These are phyloP conservation scores for Thecophora atra DNA, from an alignment of 2,888 invertebrate genomes.

Conservation along the genomic window DNA sequence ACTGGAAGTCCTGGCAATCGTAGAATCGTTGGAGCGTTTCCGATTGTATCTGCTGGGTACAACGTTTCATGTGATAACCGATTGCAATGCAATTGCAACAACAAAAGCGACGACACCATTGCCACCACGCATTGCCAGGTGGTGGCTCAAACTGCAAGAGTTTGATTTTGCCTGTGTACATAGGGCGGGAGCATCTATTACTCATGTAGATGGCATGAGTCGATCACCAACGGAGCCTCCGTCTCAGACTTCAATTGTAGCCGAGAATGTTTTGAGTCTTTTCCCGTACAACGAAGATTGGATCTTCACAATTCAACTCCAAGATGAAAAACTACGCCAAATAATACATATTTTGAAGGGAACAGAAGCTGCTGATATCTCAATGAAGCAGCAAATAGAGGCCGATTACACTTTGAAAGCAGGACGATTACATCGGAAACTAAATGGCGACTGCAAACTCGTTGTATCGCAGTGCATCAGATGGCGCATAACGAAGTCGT, in stretches of 20 bases:
- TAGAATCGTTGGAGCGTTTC: conserved; percentile 15
- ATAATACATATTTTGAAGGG: conserved; percentile 2
- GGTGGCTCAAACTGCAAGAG: too few relatives aligned
- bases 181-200: conserved; percentile 24
- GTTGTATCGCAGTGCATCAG: conserved; percentile 35
- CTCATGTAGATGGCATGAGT: conserved; percentile 36
- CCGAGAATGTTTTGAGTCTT: background rate
- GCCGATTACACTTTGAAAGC: conserved; percentile 27
- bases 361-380: background rate
- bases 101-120: conserved; percentile 1
- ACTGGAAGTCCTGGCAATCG: conserved; percentile 14
- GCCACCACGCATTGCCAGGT: too few relatives aligned
- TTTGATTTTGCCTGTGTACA: conserved; percentile 37
- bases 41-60: conserved; percentile 3
- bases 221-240: background rate
- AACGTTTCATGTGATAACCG: background rate
- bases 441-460: conserved; percentile 18
- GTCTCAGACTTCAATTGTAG: background rate
- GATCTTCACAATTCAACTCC: conserved; percentile 32
- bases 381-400: conserved; percentile 12
- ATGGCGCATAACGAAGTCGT: conserved; percentile 42
- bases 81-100: conserved; percentile 15
- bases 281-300: too few relatives aligned
- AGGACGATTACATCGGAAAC: conserved; percentile 12
- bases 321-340: conserved; percentile 24